Evolutionary conservation across 64 coral and sea anemone species (phyloP).

Genomic region (Pocillopora damicornis): DNA sequence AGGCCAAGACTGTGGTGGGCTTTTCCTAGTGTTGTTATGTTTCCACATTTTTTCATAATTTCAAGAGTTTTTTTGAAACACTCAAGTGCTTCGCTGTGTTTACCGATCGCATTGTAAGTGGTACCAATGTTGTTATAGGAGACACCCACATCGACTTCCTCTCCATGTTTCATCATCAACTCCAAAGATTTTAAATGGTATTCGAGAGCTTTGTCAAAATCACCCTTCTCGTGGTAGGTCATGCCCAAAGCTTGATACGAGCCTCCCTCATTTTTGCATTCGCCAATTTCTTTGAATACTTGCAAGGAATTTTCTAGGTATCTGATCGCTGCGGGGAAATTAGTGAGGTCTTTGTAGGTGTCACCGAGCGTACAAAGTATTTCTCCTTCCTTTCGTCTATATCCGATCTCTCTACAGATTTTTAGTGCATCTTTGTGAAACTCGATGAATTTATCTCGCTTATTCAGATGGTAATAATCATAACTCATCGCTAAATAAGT

Average conservation of each 20-base stretch:
- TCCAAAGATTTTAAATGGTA: neutral
- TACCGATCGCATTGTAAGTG: neutral
- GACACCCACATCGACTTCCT: neutral
- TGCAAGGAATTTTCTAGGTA: neutral
- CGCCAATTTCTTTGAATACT: neutral
- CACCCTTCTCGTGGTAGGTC: neutral
- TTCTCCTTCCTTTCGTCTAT: neutral
- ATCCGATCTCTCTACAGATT: neutral
- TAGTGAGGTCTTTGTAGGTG: neutral
- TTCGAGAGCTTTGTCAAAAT: neutral
- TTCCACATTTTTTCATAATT: neutral
- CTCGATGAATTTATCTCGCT: too few relatives aligned
- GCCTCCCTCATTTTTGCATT: neutral
- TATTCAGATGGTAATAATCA: too few relatives aligned
- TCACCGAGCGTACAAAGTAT: neutral
- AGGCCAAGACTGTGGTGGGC: neutral
- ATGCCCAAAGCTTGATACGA: neutral
- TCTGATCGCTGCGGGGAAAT: neutral
- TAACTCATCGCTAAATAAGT: neutral
- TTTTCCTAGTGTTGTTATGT: neutral
- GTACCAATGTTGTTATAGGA: neutral
- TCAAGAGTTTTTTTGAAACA: neutral
- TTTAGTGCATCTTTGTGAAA: neutral
- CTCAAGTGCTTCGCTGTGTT: neutral
- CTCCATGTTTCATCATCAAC: neutral